Evolutionary conservation across 2,888 invertebrate species (phyloP), one percentile per base, ranked within the genome.

Genomic region (Andrena flavipes): DNA sequence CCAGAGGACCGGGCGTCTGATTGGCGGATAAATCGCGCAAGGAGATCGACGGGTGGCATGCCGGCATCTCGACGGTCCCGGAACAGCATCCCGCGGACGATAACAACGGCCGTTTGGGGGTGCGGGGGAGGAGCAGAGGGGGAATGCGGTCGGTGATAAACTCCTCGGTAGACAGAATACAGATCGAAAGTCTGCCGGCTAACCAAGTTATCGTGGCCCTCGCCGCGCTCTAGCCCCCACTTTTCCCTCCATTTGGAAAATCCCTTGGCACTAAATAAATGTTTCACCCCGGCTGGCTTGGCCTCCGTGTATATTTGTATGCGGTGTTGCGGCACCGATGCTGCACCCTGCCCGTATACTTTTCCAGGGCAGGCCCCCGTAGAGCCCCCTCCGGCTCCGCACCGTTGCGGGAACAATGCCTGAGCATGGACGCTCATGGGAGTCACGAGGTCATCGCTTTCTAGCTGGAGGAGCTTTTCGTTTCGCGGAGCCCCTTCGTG

Each of bases 261-360:
- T 92, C 91, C 92, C 92, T 89, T 88, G 91, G 91, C 85, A 89
- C 91, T 92, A 90, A 92, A 93, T 93, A 92, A 93, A 93, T 93
- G 92, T 93, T 93, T 93, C 88, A 93, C 91, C 90, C 88, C 83
- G 84, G 83, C 83, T 84, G 82, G 84, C 82, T 75, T 85, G 85
- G 82, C 82, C 80, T 67, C 81, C 81, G 78, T 88, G 88, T 88
- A 86, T 86, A 92, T 92, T 92, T 88, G 91, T 91, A 91, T 91
- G 92, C 91, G 90, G 88, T 87, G 87, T 88, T 85, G 89, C 86
- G 78, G 84, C 76, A 75, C 69, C 76, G 70, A 83, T 70, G 70
- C 74, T 80, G 73, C 80, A 77, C 71, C 51, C 62, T 51, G 67
- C 60, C 68, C 83, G 63, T 83, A 83, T 71, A 85, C 76, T 76